Conservation (phyloP, 2,113 vertebrate species). For the Coptodon bakossiorum region DNA sequence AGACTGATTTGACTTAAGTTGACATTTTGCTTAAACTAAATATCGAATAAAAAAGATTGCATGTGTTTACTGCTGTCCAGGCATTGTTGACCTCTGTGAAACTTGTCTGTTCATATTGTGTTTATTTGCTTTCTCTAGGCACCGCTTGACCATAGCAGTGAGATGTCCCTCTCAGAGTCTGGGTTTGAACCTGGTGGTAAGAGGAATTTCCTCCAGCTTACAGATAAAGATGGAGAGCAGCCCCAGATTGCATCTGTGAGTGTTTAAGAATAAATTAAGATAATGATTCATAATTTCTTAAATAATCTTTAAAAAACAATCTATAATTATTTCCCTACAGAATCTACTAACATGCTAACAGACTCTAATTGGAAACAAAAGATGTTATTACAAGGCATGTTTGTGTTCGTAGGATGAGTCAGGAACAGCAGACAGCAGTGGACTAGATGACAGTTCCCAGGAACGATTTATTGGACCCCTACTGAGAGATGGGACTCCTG, state of each 20-base stretch:
- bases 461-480: constrained; percentile 92
- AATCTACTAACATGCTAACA: background rate
- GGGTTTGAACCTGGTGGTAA: constrained; percentile 93
- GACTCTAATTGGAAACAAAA: background rate
- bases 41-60: background rate
- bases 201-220: constrained; percentile 91
- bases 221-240: constrained; percentile 94
- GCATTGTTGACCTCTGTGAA: background rate
- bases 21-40: background rate
- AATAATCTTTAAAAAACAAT: background rate
- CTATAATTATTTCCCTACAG: background rate
- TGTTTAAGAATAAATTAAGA: background rate
- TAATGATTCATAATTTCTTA: background rate
- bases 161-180: constrained; percentile 85
- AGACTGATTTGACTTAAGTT: background rate
- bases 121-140: constrained; percentile 41
- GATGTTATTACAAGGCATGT: background rate
- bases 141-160: constrained; percentile 84
- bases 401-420: constrained; percentile 80
- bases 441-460: constrained; percentile 79
- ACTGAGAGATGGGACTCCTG: constrained; percentile 83
- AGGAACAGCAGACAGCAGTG: constrained; percentile 75
- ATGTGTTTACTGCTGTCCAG: background rate
- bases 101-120: background rate
- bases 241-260: constrained; percentile 86